Evolutionary conservation across 64 coral and sea anemone species (phyloP), one percentile per base, ranked within the genome.

Genomic region (Stichodactyla mertensii): DNA sequence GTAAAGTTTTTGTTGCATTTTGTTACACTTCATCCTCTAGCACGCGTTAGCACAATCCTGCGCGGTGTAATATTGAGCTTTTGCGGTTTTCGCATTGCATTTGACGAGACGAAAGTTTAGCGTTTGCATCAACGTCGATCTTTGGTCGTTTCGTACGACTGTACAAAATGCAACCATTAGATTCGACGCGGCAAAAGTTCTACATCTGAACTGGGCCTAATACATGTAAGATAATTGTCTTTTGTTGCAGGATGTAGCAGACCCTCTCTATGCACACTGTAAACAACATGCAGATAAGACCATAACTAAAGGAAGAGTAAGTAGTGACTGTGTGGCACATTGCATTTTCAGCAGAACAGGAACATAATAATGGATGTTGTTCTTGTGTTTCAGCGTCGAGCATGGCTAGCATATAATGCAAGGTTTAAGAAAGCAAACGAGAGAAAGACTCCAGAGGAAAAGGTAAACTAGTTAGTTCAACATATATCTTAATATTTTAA

Each of bases 341-440:
- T 60, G 4, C 59, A 60, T 7, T 61, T 52, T 28, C 7, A 28
- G 13, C 4, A 10, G 10, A 18, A 64, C 4, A 87, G 51, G 23
- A 79, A 18, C 77, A 58, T 11, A 20, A 22, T 22, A 26, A 69
- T 23, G 18, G 6, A 8, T 27, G 15, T 55, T 93, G 4, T 69
- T 27, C 55, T 51, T 26, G 11, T 64, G 7, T 69, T 87, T 80
- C 83, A 95, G 94, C 88, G 94, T 26, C 91, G 91, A n/a, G 87
- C 90, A 16, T 95, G 94, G 94, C 85, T 95, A 51, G 94, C 94
- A 5, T 95, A 92, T 27, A 92, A 95, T 60, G 91, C 94, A 79
- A 87, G 91, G 54, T 95, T 92, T 79, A 95, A 95, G 80, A 95
- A 95, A 82, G 64, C 52, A 70, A 11, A 54, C 27, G 94, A 95